A percentile compares a stretch with the other conserved stretches of the same genome.
Evolutionary conservation across 2,888 invertebrate species (phyloP).

Genomic region (Leptodirus hochenwartii): DNA sequence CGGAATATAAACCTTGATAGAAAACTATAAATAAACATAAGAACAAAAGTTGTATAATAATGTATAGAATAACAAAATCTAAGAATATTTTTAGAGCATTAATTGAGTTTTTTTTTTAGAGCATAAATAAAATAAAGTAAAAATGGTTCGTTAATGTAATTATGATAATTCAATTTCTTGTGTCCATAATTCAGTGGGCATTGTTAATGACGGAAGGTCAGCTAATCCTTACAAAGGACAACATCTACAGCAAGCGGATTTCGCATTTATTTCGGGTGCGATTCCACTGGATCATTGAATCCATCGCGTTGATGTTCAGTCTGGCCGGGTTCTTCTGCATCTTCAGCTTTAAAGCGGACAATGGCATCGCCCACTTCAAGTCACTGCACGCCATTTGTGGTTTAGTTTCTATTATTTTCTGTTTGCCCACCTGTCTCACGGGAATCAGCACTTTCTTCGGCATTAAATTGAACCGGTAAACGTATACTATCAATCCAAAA

Average conservation of each 20-base stretch:
- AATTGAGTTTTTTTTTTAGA: too few species aligned
- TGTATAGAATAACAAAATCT: too few species aligned
- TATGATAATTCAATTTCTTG: too few species aligned
- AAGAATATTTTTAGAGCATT: too few species aligned
- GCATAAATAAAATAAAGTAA: too few species aligned
- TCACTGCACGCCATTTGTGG: constrained; percentile 23
- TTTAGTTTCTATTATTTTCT: constrained; percentile 17
- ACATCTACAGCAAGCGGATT: constrained; percentile 17
- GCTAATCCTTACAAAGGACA: constrained; percentile 20
- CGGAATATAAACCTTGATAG: too few species aligned
- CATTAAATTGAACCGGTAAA: constrained; percentile 15
- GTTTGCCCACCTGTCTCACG: constrained; percentile 17
- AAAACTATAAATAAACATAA: too few species aligned
- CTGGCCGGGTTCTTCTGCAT: constrained; percentile 19
- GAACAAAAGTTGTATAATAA: too few species aligned
- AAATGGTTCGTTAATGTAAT: too few species aligned
- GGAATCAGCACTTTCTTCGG: constrained; percentile 21
- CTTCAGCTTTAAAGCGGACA: constrained; percentile 19
- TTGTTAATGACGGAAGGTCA: constrained; percentile 23
- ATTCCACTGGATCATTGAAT: constrained; percentile 21
- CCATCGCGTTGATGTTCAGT: constrained; percentile 16
- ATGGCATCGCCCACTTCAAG: constrained; percentile 20
- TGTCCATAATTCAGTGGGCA: constrained; percentile 25
- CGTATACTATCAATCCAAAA: too few species aligned
- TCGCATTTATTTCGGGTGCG: constrained; percentile 16